Conservation (phyloP, 2,113 vertebrate species). For the Dromas ardeola region DNA sequence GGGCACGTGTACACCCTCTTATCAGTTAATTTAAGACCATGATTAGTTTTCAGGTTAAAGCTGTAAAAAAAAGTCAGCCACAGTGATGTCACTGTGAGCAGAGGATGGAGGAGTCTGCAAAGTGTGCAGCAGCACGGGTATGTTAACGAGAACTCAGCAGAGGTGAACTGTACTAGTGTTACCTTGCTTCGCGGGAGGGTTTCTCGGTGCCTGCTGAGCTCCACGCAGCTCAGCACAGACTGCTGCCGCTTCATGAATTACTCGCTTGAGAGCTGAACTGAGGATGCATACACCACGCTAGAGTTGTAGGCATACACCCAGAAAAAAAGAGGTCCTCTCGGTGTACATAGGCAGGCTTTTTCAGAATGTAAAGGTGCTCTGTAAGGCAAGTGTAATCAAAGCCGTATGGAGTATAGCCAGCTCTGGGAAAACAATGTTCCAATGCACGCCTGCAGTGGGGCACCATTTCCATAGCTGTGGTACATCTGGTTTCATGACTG, state of each 20-base stretch:
- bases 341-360: background rate
- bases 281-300: accelerated
- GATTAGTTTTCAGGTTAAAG: background rate
- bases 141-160: background rate
- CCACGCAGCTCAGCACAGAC: accelerated
- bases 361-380: background rate
- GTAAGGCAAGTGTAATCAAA: background rate
- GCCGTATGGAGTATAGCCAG: background rate
- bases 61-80: background rate
- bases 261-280: accelerated
- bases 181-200: too few species aligned
- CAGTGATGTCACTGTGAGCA: background rate
- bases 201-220: background rate
- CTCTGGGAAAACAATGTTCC: background rate
- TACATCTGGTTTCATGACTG: accelerated
- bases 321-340: background rate
- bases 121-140: background rate
- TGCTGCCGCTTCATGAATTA: background rate
- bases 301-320: accelerated
- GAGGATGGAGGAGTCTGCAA: background rate
- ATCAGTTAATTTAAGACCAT: background rate
- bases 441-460: background rate
- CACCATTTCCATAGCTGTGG: background rate
- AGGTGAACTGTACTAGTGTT: background rate
- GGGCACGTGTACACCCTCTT: background rate